Conservation (phyloP, 2,888 invertebrate genomes). For the Drosophila peninsularis region DNA sequence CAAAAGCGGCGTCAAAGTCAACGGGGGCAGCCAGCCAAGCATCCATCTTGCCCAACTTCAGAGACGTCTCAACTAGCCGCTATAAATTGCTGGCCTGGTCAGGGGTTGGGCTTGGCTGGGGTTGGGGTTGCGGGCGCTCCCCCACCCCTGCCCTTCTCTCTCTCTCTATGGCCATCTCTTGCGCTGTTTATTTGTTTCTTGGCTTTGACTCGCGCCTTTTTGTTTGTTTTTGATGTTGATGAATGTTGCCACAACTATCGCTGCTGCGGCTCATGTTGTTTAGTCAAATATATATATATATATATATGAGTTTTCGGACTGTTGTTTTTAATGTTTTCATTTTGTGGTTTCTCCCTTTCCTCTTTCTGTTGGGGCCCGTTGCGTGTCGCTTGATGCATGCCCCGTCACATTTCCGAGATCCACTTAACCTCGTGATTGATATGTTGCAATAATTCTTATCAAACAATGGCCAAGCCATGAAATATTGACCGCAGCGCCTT, state of each 20-base stretch:
- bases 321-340: constrained; percentile 75
- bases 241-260: constrained; percentile 70
- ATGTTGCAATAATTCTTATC: constrained; percentile 79
- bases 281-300: constrained; percentile 35
- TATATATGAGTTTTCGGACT: constrained; percentile 25
- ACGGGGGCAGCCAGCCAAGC: constrained; percentile 35
- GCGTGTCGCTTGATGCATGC: constrained; percentile 78
- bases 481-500: constrained; percentile 57
- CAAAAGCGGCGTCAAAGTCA: constrained; percentile 76
- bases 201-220: constrained; percentile 72
- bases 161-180: constrained; percentile 6
- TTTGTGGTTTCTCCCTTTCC: constrained; percentile 49
- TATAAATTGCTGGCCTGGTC: constrained; percentile 53
- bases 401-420: constrained; percentile 73
- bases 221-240: constrained; percentile 78
- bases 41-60: constrained; percentile 34
- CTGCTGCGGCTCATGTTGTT: constrained; percentile 43
- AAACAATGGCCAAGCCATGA: constrained; percentile 68
- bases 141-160: constrained; percentile 5
- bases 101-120: constrained; percentile 7
- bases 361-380: constrained; percentile 26
- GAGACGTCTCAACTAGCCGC: constrained; percentile 72
- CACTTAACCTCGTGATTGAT: constrained; percentile 78
- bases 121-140: constrained; percentile 6
- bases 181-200: constrained; percentile 50